phyloP scores from a whole-genome alignment of 2,888 invertebrate species.

The Ochlodes sylvanus region DNA sequence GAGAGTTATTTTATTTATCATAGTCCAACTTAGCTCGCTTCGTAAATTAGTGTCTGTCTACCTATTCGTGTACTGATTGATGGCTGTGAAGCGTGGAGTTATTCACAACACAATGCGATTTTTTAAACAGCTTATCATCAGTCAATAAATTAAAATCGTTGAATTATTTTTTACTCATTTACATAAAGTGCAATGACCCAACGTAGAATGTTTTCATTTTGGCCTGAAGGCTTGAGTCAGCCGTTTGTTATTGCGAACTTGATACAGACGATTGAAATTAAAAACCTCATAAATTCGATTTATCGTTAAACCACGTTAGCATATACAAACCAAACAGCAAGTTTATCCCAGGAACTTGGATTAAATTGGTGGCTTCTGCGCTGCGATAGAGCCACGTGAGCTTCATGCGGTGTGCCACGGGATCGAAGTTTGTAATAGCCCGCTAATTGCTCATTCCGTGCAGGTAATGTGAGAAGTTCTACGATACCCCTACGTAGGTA shows the following conservation, averaged over 20 bases:
- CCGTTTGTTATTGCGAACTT: not conserved
- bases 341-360: not conserved
- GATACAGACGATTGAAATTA: not conserved
- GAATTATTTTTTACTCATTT: not conserved
- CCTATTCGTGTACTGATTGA: too few species aligned
- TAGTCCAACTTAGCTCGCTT: too few species aligned
- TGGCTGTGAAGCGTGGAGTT: too few species aligned
- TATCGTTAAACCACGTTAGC: not conserved
- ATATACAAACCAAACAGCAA: not conserved
- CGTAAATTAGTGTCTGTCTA: too few species aligned
- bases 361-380: not conserved
- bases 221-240: not conserved
- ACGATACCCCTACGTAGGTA: not conserved
- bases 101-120: too few species aligned
- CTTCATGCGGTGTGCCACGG: constrained; percentile 1
- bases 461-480: constrained; percentile 26
- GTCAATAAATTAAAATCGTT: not conserved
- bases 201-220: not conserved
- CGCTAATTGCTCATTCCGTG: constrained; percentile 22
- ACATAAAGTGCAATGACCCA: not conserved
- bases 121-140: too few species aligned
- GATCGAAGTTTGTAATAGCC: constrained; percentile 27
- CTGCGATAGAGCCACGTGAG: constrained; percentile 1
- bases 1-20: too few species aligned
- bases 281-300: not conserved